Base-by-base conservation (phyloP, 2,888 invertebrate genomes). In the Epistrophella euchroma region DNA sequence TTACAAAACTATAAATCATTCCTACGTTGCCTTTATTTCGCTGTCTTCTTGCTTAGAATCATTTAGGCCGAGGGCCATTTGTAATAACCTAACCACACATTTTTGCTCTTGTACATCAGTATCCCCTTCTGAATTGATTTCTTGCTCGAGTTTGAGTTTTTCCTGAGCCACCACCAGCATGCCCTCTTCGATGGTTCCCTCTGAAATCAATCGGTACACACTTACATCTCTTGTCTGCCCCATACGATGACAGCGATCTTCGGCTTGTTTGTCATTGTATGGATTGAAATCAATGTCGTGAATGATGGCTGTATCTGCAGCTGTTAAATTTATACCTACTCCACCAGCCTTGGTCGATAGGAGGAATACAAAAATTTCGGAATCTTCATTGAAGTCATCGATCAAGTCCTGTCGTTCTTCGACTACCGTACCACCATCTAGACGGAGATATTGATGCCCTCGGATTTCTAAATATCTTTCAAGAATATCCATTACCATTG, bases 261-360 rank as follows among this genome's bases (percentile, higher is more conserved):
- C 98, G 0, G 99, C 99, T 93, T 98, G 98, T 92, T 98, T 98
- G 92, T 99, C 99, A 92, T 99, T 99, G 93, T 99, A 98, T 0
- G 99, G 99, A 93, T 99, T 99, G 92, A 98, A 98, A 93, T 99
- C 99, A 68, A 99, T 97, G 91, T 99, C 99, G 92, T 99, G 98
- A 88, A 99, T 96, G 80, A 98, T 96, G 58, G 99, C 99, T 13
- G 97, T 97, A 93, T 99, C 98, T 0, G 99, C 99, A 0, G 97
- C 96, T 0, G 98, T 98, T 88, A 98, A 94, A 93, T 98, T 98
- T 90, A 98, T 98, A 74, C 98, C 98, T 68, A 98, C 94, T n/a
- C 99, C 99, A 40, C 99, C 99, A 0, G 99, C 99, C 91, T 95
- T 95, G 0, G 99, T 99, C 6, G 98, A 98, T 89, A 99, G 92